A percentile compares a stretch with the other conserved stretches of the same genome.
Conservation (phyloP, 2,797 vertebrate genomes). For the Avahi laniger region DNA sequence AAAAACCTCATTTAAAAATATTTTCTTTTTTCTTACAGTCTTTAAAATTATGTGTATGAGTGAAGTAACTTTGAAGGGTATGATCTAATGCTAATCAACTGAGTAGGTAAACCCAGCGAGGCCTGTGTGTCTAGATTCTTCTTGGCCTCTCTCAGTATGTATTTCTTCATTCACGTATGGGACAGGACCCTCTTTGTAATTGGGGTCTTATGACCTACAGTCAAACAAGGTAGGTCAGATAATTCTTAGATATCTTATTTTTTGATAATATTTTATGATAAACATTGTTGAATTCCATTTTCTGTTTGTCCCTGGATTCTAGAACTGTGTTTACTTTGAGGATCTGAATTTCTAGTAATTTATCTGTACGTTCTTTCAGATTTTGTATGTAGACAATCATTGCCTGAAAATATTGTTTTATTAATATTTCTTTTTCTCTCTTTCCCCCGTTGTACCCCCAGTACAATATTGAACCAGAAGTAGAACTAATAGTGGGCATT, state of each 20-base stretch:
- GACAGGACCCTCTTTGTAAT: neutral
- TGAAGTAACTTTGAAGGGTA: neutral
- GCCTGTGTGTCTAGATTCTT: neutral
- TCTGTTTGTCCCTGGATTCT: neutral
- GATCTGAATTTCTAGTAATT: neutral
- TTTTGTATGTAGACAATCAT: neutral
- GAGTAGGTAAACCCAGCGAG: neutral
- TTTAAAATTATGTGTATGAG: neutral
- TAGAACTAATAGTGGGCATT: neutral
- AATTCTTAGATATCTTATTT: neutral
- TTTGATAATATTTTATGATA: neutral
- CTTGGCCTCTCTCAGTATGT: neutral
- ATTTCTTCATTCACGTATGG: neutral
- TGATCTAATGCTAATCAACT: neutral
- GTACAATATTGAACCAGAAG: neutral
- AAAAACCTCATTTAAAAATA: slow-evolving; percentile 14
- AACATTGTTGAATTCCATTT: slow-evolving; percentile 22
- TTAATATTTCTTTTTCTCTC: neutral
- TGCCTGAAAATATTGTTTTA: neutral
- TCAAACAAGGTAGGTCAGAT: neutral
- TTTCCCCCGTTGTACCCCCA: neutral
- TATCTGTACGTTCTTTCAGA: neutral
- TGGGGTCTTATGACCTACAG: neutral
- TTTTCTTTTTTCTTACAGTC: slow-evolving; percentile 1
- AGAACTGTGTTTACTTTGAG: neutral